Evolutionary conservation across 2,113 vertebrate genomes (phyloP), one percentile per base, ranked within the genome.

Genomic region (Nannospalax galili): DNA sequence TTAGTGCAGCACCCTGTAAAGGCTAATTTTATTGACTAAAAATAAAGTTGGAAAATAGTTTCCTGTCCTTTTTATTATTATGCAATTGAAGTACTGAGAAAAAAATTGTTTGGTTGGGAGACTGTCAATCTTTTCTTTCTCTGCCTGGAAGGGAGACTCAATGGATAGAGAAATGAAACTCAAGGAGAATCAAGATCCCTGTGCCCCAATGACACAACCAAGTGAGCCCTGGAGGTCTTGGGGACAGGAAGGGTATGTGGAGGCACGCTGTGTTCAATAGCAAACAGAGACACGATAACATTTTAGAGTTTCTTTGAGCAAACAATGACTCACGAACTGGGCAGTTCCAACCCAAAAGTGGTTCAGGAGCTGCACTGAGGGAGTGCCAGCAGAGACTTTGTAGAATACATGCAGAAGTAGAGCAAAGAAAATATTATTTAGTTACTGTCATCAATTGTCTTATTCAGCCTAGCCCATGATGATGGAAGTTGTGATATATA

Each of bases 81-180:
- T 26, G 64, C 52, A 32, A 32, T 52, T 32, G 88, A 88, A 52
- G 52, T 32, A 62, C 58, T n/a, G 70, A 90, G 79, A 42, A 30
- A 77, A 88, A 79, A 75, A 40, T 30, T 70, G 80, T 95, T 92
- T 74, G 45, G 56, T 74, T 3, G 6, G 45, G n/a, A 88, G 15
- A 52, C 15, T 40, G 84, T 77, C 62, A 79, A 75, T 79, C 70
- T 84, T 79, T 90, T 60, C 84, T 80, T 91, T 89, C 87, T 87
- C 4, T 9, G 56, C 24, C 64, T 91, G n/a, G n/a, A 64, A 93
- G 58, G 16, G 26, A 90, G 84, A 48, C 37, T 81, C 60, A 73
- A 17, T 20, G 73, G 48, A 37, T 16, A 20, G 77, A 79, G 74
- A 64, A 79, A 84, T 24, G 88, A 73, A 80, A 94, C 62, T n/a